Evolutionary conservation across 2,797 vertebrate genomes (phyloP).

Genomic region (Thamnophis elegans): DNA sequence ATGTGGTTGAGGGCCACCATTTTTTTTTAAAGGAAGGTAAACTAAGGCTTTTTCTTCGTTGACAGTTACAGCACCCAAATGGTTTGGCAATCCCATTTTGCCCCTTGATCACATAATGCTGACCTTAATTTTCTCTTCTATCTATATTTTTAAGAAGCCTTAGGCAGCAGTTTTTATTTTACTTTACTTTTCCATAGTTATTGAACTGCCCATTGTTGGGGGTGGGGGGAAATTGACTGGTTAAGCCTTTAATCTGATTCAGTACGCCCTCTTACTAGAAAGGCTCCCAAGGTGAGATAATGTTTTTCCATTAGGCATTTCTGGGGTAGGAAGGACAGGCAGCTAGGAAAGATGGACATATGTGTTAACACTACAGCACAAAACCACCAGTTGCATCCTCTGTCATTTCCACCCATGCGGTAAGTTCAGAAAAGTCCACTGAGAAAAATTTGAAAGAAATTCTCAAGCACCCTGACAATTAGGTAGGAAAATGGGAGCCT

Average conservation of each 20-base stretch:
- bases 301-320: neutral
- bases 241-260: neutral
- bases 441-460: neutral
- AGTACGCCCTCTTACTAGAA: neutral
- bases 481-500: neutral
- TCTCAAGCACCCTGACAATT: neutral
- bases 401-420: neutral
- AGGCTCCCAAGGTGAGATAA: neutral
- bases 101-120: neutral
- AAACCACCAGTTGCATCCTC: neutral
- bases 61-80: neutral
- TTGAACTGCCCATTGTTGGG: neutral
- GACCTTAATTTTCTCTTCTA: neutral
- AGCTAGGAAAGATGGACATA: neutral
- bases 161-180: neutral
- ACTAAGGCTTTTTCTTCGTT: neutral
- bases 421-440: neutral
- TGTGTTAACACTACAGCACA: neutral
- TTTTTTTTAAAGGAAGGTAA: neutral
- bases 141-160: neutral
- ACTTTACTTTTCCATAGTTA: neutral
- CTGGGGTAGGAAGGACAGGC: neutral
- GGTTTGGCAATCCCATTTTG: neutral
- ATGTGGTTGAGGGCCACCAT: neutral
- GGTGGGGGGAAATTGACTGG: neutral